Base-by-base conservation (phyloP, 2,113 vertebrate species). In the Rallus limicola region DNA sequence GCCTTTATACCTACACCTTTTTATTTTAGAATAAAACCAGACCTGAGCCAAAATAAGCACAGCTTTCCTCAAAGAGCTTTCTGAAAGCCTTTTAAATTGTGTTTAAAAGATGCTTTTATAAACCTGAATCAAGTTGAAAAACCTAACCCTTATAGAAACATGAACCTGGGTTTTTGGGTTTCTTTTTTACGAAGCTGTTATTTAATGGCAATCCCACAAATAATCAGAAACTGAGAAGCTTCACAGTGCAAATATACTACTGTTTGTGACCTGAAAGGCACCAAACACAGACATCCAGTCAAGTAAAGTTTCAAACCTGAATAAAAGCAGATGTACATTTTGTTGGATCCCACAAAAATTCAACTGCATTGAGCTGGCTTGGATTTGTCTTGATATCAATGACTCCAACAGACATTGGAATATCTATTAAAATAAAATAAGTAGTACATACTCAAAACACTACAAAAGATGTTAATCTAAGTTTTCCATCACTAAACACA, bases 311-410 rank as follows among this genome's bases (percentile, higher is more conserved):
- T 93, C 98, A 98, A 98, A 98, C 98, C 98, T 98, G 98, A 97
- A 98, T 98, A 97, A 98, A 98, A 97, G 98, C 98, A 95, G 98
- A 98, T 86, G 98, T 98, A 91, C 98, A 98, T 94, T 98, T 98
- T 94, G 98, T 97, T 97, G 98, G 98, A 96, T 98, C 98, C 98
- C 98, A 98, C 86, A 98, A 97, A 97, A 98, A 98, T 96, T 98
- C 98, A 87, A 98, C 98, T 21, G 98, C 98, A 82, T 98, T 98
- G 93, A 98, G 97, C 93, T 98, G 98, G 95, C 98, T 97, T 95
- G 98, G 97, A 95, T 98, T 98, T 96, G 98, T 98, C 93, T 97
- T 98, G 88, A 98, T 98, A 96, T 98, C 98, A 96, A 98, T 98
- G 87, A 98, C 98, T 95, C 98, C 98, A 97, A 98, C 98, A 81